Evolutionary conservation across 1,140 invertebrate genomes (phyloP).

Genomic region (Phymastichus coffea): DNA sequence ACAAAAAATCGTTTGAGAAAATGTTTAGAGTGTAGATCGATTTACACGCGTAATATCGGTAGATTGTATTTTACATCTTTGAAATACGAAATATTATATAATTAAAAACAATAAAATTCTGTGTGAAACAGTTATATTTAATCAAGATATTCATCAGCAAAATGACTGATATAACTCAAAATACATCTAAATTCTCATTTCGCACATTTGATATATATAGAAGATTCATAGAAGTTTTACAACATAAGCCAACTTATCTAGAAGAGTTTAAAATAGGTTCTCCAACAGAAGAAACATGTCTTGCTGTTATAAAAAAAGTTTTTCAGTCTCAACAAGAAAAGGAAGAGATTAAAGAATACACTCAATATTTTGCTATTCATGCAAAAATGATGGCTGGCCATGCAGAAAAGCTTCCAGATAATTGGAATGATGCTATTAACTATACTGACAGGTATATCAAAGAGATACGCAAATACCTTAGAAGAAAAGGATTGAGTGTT

Average conservation of each 20-base stretch:
- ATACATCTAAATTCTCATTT: too few species aligned
- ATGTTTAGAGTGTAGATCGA: too few species aligned
- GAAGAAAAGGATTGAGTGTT: background rate
- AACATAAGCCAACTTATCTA: background rate
- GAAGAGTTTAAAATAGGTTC: background rate
- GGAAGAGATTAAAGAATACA: background rate
- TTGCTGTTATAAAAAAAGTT: background rate
- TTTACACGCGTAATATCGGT: too few species aligned
- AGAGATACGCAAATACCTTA: background rate
- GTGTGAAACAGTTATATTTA: too few species aligned
- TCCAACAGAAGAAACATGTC: background rate
- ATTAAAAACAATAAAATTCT: too few species aligned
- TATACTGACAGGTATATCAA: conserved; percentile 2
- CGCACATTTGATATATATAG: conserved; percentile 14
- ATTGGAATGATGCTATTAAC: conserved; percentile 10
- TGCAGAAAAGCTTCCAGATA: conserved; percentile 1
- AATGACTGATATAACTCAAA: too few species aligned
- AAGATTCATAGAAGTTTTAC: conserved; percentile 13
- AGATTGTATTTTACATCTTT: too few species aligned
- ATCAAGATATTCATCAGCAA: too few species aligned
- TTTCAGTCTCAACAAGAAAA: background rate
- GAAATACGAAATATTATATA: too few species aligned
- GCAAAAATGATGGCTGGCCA: background rate
- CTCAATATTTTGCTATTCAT: background rate
- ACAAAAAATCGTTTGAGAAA: too few species aligned